Evolutionary conservation across 2,888 invertebrate species (phyloP).

Genomic region (Beris morrisii): DNA sequence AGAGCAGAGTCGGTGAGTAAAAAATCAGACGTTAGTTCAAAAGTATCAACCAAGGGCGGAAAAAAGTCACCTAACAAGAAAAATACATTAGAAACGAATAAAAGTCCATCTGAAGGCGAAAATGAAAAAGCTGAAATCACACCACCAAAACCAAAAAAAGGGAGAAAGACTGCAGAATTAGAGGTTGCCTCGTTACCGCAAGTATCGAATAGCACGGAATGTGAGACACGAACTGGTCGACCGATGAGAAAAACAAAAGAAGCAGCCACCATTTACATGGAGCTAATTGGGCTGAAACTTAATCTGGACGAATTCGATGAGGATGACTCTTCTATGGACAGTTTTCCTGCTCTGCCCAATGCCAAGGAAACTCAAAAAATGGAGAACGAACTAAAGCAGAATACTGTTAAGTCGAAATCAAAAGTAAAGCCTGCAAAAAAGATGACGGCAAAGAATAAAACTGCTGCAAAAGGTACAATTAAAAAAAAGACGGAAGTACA

Average conservation of each 20-base stretch:
- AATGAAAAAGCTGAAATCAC: constrained; percentile 40
- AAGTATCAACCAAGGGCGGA: constrained; percentile 39
- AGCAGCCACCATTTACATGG: constrained; percentile 74
- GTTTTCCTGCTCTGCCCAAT: constrained; percentile 69
- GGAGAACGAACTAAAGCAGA: constrained; percentile 57
- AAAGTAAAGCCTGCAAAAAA: constrained; percentile 44
- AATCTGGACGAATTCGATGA: constrained; percentile 66
- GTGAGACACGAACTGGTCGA: constrained; percentile 46
- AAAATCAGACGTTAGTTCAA: constrained; percentile 39
- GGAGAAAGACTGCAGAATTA: constrained; percentile 33
- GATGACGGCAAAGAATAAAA: not conserved
- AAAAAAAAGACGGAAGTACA: not conserved
- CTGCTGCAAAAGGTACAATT: not conserved
- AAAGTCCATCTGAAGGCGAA: constrained; percentile 32
- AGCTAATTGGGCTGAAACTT: constrained; percentile 70
- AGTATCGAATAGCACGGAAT: constrained; percentile 46
- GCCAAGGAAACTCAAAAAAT: constrained; percentile 64
- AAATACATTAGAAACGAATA: constrained; percentile 25
- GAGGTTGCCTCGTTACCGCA: constrained; percentile 37
- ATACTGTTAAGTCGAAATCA: constrained; percentile 42
- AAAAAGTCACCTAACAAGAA: constrained; percentile 39
- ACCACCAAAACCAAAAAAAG: constrained; percentile 50
- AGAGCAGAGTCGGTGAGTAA: constrained; percentile 31
- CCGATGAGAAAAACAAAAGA: constrained; percentile 74
- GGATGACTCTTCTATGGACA: constrained; percentile 65